Percentiles rank a stretch among this genome's conserved stretches.
These are phyloP conservation scores for Cherax destructor DNA, from an alignment of 1,140 invertebrate genomes.

Conservation along the genomic window DNA sequence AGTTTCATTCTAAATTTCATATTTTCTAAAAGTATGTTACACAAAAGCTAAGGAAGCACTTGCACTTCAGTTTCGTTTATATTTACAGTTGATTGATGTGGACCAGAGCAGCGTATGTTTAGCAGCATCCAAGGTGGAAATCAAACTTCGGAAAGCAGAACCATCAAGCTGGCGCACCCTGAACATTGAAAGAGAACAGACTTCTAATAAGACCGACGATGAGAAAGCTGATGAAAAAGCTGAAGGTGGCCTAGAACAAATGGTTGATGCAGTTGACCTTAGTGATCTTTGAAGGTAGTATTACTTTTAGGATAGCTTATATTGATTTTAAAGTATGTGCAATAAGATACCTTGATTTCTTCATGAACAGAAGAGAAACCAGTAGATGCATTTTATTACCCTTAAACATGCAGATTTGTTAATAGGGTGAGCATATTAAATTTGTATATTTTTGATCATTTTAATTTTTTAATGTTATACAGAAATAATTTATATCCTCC, in stretches of 20 bases:
- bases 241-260: constrained; percentile 73
- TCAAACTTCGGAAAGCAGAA: constrained; percentile 92
- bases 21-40: too few relatives aligned
- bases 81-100: constrained; percentile 75
- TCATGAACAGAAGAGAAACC: neutral
- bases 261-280: constrained; percentile 77
- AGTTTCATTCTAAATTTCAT: too few relatives aligned
- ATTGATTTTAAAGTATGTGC: neutral
- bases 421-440: neutral
- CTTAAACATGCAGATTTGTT: neutral
- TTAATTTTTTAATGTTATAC: neutral
- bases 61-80: neutral
- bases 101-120: constrained; percentile 84
- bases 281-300: constrained; percentile 75
- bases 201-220: constrained; percentile 69
- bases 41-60: too few relatives aligned
- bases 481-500: neutral
- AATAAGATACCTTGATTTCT: neutral
- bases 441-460: neutral
- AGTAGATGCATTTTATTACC: neutral
- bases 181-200: constrained; percentile 79
- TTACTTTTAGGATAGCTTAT: neutral
- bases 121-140: constrained; percentile 95
- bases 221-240: constrained; percentile 74
- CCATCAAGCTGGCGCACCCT: constrained; percentile 87